These are phyloP conservation scores for Aethina tumida DNA, from an alignment of 1,140 invertebrate genomes.

Conservation along the genomic window DNA sequence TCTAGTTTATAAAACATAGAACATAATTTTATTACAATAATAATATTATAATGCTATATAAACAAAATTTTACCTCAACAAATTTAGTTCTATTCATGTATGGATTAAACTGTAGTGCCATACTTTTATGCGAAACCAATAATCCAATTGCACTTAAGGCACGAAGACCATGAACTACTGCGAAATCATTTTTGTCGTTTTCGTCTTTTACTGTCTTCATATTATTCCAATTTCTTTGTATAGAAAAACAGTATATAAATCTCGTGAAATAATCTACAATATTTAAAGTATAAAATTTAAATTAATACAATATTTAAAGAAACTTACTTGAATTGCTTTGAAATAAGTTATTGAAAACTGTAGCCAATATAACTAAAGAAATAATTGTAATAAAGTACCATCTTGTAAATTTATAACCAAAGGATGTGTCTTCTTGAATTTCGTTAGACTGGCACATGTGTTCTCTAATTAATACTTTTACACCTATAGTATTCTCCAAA, in stretches of 20 bases:
- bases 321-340: neutral
- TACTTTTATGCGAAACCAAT: constrained; percentile 57
- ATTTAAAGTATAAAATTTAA: constrained; percentile 14
- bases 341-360: neutral
- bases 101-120: constrained; percentile 60
- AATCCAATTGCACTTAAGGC: constrained; percentile 54
- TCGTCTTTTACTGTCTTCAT: constrained; percentile 41
- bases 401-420: constrained; percentile 7
- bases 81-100: constrained; percentile 57
- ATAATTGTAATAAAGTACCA: constrained; percentile 11
- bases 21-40: constrained; percentile 50
- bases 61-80: constrained; percentile 51
- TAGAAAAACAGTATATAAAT: constrained; percentile 42
- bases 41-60: too few species aligned
- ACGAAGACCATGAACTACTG: constrained; percentile 53
- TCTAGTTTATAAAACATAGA: constrained; percentile 52
- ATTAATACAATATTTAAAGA: neutral
- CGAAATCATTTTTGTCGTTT: constrained; percentile 48
- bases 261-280: constrained; percentile 5
- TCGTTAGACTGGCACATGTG: constrained; percentile 18
- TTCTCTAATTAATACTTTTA: constrained; percentile 13
- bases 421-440: constrained; percentile 1
- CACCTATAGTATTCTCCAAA: constrained; percentile 13
- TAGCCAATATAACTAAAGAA: constrained; percentile 1
- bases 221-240: constrained; percentile 47